These are phyloP conservation scores for Diuraphis noxia DNA, from an alignment of 1,140 invertebrate genomes.

Conservation along the genomic window DNA sequence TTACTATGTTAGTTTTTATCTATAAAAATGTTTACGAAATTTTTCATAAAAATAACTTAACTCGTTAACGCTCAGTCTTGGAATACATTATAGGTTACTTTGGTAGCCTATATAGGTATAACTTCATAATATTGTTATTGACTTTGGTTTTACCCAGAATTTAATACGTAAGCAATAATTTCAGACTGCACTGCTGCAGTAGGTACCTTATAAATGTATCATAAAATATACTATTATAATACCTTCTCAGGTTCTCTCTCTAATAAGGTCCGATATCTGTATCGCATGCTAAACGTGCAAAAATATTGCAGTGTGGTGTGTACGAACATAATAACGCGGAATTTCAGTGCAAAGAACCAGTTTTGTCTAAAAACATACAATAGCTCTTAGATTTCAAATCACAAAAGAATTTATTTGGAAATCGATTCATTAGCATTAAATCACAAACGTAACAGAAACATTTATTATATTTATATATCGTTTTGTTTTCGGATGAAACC, in stretches of 20 bases:
- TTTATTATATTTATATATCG: background rate
- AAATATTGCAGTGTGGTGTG: background rate
- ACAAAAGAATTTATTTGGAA: constrained; percentile 12
- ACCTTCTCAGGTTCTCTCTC: background rate
- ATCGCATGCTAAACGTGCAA: background rate
- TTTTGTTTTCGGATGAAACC: background rate
- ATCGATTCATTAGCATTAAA: background rate
- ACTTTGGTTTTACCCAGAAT: background rate
- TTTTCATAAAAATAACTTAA: too few species aligned
- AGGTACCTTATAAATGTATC: background rate
- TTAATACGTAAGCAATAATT: background rate
- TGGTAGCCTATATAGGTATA: background rate
- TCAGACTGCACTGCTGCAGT: background rate
- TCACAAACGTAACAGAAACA: background rate
- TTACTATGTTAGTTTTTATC: too few species aligned
- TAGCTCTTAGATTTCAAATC: background rate
- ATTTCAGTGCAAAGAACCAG: background rate
- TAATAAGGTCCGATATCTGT: background rate
- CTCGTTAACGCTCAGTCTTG: too few species aligned
- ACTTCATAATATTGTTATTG: background rate
- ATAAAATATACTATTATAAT: background rate
- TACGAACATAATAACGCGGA: background rate
- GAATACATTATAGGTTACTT: too few species aligned
- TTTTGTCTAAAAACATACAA: background rate
- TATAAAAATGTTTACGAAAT: too few species aligned